Evolutionary conservation across 2,888 invertebrate genomes (phyloP).

Genomic region (Dione juno): DNA sequence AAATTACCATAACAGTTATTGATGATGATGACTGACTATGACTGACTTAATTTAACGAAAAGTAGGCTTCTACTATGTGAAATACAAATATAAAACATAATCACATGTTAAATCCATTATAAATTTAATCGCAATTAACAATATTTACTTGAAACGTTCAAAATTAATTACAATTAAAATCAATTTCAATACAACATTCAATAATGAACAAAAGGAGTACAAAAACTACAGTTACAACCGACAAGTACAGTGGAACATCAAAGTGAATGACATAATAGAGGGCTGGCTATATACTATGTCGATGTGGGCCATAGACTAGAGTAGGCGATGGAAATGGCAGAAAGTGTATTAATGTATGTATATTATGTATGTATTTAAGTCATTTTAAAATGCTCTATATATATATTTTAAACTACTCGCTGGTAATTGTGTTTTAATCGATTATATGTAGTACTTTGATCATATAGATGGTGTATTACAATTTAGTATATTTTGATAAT

Average conservation of each 20-base stretch:
- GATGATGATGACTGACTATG: too few relatives aligned
- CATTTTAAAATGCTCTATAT: neutral
- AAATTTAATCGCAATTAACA: neutral
- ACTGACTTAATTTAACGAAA: too few relatives aligned
- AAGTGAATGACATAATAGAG: conserved; percentile 80
- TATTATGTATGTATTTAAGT: neutral
- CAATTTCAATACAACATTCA: conserved; percentile 34
- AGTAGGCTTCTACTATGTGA: too few relatives aligned
- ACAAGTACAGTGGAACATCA: conserved; percentile 60
- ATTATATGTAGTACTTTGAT: neutral
- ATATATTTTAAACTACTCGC: neutral
- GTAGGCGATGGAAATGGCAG: neutral
- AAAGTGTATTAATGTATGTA: neutral
- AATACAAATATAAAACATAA: neutral
- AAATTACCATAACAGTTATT: too few relatives aligned
- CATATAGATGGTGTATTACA: neutral
- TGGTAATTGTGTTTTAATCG: too few relatives aligned
- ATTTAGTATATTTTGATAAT: neutral
- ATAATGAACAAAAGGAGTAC: conserved; percentile 49
- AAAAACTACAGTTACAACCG: conserved; percentile 51
- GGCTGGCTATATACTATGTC: conserved; percentile 45
- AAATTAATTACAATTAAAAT: conserved; percentile 2
- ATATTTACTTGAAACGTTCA: neutral
- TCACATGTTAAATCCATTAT: neutral
- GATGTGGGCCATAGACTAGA: neutral